phyloP scores from a whole-genome alignment of 2,113 vertebrate species.

The Zosterops pallidus region DNA sequence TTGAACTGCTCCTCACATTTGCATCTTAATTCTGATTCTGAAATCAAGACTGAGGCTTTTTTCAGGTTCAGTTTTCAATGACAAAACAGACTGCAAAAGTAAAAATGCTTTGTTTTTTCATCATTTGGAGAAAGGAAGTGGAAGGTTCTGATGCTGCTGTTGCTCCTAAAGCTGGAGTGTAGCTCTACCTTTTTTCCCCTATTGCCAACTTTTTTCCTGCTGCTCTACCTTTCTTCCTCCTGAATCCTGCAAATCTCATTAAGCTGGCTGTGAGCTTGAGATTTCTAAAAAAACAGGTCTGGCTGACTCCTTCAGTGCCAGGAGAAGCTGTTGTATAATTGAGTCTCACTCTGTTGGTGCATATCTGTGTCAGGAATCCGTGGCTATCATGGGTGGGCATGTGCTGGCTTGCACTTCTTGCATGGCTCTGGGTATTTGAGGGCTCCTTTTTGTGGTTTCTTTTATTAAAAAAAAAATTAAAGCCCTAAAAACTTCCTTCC shows the following conservation, averaged over 20 bases:
- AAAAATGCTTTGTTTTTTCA: neutral
- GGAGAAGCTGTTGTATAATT: neutral
- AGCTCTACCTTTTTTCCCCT: neutral
- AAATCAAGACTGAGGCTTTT: neutral
- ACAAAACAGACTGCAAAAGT: neutral
- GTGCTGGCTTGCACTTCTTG: constrained; percentile 7
- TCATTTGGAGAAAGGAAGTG: neutral
- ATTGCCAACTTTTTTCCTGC: neutral
- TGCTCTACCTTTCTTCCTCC: neutral
- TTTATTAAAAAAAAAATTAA: neutral
- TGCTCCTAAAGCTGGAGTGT: neutral
- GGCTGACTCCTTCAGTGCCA: neutral
- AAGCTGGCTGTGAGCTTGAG: neutral
- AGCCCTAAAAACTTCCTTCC: neutral
- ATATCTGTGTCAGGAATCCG: neutral
- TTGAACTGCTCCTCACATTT: neutral
- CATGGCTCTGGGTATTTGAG: neutral
- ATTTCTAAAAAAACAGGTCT: neutral
- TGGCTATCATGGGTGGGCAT: neutral
- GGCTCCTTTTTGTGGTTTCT: neutral
- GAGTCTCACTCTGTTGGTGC: neutral
- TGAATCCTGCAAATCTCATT: neutral
- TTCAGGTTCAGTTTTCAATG: neutral
- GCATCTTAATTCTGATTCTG: neutral
- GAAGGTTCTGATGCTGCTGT: neutral